Evolutionary conservation across 2,113 vertebrate genomes (phyloP), one percentile per base, ranked within the genome.

Genomic region (Ochotona curzoniae): DNA sequence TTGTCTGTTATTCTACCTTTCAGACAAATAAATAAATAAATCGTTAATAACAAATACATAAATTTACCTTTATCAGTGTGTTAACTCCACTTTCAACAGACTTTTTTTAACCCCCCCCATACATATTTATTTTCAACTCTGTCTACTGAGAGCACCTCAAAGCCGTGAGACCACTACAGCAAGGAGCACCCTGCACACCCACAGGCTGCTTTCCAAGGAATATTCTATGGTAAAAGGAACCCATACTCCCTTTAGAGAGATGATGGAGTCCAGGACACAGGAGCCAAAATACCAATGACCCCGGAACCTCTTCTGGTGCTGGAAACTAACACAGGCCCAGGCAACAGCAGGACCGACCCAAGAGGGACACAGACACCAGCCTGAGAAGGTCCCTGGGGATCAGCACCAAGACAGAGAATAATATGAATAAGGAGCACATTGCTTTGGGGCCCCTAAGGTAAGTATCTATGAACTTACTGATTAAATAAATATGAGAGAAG

Each of bases 391-490:
- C 5, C 38, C 3, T 61, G 74, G 1, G 9, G 30, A 63, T 32
- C 81, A 82, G 60, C 64, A 25, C 4, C 30, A 26, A 44, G 57
- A 47, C 11, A 81, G 76, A 15, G 38, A 85, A 89, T 51, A 82
- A 84, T 57, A 82, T 14, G 20, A 71, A 73, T n/a, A n/a, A 57
- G 44, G 61, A 67, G 49, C 38, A 2, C 14, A 61, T 20, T 61
- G 4, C 30, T 60, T 67, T 67, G 93, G 79, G 83, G 67, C 25
- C 12, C 38, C 47, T 75, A 83, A 94, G 67, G 61, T 71, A 87
- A 79, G 79, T 70, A 94, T 3, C 25, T 26, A 26, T 44, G n/a
- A 35, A 32, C 63, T 21, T 20, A 17, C 13, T 25, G 20, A 71
- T n/a, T 17, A 85, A 81, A 54, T 38, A 44, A 35, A 38, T n/a